Evolutionary conservation across 1,140 invertebrate species (phyloP), one percentile per base, ranked within the genome.

Genomic region (Dysdera silvatica): DNA sequence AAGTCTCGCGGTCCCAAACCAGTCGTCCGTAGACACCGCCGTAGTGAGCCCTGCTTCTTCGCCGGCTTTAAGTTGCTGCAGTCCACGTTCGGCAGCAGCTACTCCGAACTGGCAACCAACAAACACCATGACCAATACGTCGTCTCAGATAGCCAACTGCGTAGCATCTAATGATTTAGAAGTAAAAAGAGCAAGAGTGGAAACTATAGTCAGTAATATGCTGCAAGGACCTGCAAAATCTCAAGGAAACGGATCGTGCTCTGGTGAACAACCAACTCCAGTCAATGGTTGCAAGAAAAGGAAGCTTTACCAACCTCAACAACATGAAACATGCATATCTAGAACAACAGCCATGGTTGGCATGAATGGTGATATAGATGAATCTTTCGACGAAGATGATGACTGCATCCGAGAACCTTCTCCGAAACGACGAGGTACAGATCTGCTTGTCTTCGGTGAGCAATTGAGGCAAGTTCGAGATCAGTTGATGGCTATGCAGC

Each of bases 231-330:
- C 62, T 24, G 40, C 47, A 4, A 31, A 40, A 4, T 53, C 18
- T n/a, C 51, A 49, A 12, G 55, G 55, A 5, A 16, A 18, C 12
- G 49, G 49, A 14, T 14, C 28, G 28, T 47, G 55, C 3, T 7
- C 18, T 24, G 12, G 16, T 2, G 48, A 31, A 1, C n/a, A 33
- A 1, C 55, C 52, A 10, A 37, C 52, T 2, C 48, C 56, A 62
- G 78, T 73, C 63, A 93, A 90, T 75, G 92, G 88, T 41, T 95
- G 88, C 79, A 95, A 95, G 75, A 97, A 97, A 78, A 82, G 94
- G 23, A 98, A 97, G 76, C 81, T 96, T n/a, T 95, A 95, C 74
- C 90, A 95, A 70, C 94, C 94, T 1, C 91, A 95, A 73, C 92
- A 95, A 71, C 91, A 95, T 73, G 89, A 91, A 47, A 49, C 72